These are phyloP conservation scores for Acanthosepion pharaonis DNA, from an alignment of 2,888 invertebrate species.

Conservation along the genomic window DNA sequence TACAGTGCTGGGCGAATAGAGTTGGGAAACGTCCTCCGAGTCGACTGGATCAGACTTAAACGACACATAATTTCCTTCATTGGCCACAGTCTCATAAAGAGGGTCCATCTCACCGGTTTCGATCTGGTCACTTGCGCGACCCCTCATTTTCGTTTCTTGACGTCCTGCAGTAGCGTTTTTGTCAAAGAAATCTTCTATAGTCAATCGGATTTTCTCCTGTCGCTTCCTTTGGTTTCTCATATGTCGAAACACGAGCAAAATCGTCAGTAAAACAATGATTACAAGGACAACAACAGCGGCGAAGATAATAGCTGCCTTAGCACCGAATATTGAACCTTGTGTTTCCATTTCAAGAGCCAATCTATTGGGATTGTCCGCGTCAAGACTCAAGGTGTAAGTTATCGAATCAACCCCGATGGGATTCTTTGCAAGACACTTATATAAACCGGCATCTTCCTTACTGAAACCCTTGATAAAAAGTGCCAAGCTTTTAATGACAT, in stretches of 20 bases:
- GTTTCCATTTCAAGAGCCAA: conserved; percentile 45
- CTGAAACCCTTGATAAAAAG: conserved; percentile 61
- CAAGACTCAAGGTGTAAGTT: conserved; percentile 59
- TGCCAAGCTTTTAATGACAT: conserved; percentile 55
- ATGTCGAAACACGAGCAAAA: conserved; percentile 56
- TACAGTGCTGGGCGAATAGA: conserved; percentile 52
- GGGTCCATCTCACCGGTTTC: conserved; percentile 50
- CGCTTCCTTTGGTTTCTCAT: conserved; percentile 58
- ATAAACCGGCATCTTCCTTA: conserved; percentile 62
- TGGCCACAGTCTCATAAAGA: conserved; percentile 51
- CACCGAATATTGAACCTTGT: conserved; percentile 52
- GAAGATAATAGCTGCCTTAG: conserved; percentile 61
- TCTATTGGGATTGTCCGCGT: conserved; percentile 58
- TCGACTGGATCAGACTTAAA: conserved; percentile 67
- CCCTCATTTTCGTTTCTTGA: not conserved
- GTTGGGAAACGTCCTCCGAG: conserved; percentile 61
- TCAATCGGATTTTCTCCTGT: conserved; percentile 61
- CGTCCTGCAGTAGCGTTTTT: conserved; percentile 55
- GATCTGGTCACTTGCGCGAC: not conserved
- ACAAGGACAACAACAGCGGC: conserved; percentile 64
- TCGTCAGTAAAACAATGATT: conserved; percentile 56
- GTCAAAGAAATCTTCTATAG: conserved; percentile 66
- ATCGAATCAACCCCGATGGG: conserved; percentile 59
- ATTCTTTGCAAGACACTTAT: conserved; percentile 65
- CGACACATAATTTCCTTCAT: conserved; percentile 69